phyloP scores from a whole-genome alignment of 2,113 vertebrate species.

The Dicaeum eximium region DNA sequence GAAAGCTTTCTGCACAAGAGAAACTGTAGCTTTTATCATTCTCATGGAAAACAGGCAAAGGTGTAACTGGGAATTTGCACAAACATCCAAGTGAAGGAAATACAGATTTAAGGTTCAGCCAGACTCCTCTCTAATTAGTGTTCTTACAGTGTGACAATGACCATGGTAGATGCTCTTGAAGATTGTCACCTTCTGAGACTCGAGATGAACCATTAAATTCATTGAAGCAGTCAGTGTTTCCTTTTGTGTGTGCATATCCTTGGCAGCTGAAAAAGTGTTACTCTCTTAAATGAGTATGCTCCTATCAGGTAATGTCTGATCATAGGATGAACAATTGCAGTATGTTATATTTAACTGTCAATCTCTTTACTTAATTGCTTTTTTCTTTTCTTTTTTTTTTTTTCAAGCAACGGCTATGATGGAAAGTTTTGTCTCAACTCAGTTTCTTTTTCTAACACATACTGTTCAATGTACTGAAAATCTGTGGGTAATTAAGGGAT shows the following conservation, averaged over 20 bases:
- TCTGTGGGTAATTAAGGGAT: neutral
- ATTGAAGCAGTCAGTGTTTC: neutral
- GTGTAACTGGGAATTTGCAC: neutral
- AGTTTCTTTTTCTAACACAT: neutral
- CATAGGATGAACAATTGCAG: neutral
- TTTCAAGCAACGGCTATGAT: neutral
- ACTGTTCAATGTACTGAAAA: neutral
- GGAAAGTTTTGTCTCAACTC: neutral
- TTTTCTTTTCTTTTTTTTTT: fast-evolving
- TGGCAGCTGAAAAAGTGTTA: neutral
- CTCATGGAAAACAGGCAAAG: neutral
- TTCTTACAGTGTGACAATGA: neutral
- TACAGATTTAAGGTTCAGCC: neutral
- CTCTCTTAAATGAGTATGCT: neutral
- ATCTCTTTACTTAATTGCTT: neutral
- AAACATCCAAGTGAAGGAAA: neutral
- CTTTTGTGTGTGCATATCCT: neutral
- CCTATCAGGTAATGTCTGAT: neutral
- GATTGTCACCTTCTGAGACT: neutral
- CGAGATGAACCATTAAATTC: neutral
- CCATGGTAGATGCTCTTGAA: neutral
- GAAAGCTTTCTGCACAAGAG: neutral
- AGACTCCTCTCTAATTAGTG: neutral
- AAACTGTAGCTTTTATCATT: neutral
- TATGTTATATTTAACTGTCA: neutral